Conservation (phyloP, 2,797 vertebrate species). For the Pseudomugil gertrudae region DNA sequence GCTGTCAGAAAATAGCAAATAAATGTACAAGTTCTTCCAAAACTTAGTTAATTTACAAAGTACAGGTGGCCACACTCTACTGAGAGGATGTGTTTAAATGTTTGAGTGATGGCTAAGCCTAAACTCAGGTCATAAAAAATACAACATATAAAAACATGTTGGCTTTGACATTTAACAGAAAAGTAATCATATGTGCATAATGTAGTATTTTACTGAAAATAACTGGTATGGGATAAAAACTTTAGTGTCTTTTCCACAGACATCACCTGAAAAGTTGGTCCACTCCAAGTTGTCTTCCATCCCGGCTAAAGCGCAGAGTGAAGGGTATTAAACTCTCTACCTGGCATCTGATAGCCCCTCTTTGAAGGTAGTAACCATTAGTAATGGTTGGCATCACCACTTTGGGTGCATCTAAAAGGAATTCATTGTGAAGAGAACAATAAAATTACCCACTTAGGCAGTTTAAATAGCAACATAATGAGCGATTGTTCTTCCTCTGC, state of each 20-base stretch:
- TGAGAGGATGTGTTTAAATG: conserved; percentile 9
- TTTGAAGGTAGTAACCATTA: conserved; percentile 93
- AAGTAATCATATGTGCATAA: not conserved
- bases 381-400: conserved; percentile 89
- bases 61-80: not conserved
- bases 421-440: conserved; percentile 30
- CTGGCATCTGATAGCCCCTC: conserved; percentile 85
- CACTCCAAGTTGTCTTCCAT: conserved; percentile 86
- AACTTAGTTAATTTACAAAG: not conserved
- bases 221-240: not conserved
- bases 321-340: conserved; percentile 94
- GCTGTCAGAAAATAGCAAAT: too few species aligned
- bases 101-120: not conserved
- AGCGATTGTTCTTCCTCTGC: not conserved
- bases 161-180: not conserved
- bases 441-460: not conserved
- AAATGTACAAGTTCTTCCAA: not conserved
- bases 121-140: not conserved
- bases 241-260: too few species aligned
- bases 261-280: conserved; percentile 92
- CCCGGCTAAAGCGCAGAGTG: conserved; percentile 88
- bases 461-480: not conserved
- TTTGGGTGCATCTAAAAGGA: conserved; percentile 86
- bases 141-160: conserved; percentile 1
- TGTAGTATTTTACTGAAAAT: not conserved